These are phyloP conservation scores for Himalopsyche phryganea DNA, from an alignment of 1,140 invertebrate genomes.

Conservation along the genomic window DNA sequence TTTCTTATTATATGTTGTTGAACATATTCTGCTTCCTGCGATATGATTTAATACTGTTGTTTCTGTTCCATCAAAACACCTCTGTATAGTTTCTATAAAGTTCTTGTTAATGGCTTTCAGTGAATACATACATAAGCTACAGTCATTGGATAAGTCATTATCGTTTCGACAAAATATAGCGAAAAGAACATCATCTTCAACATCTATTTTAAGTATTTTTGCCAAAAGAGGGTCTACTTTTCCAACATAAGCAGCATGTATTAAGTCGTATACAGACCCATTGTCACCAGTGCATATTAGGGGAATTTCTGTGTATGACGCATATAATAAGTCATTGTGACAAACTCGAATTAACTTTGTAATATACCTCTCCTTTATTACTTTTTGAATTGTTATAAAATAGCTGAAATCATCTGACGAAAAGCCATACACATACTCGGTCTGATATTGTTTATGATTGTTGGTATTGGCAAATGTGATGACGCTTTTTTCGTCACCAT, in stretches of 20 bases:
- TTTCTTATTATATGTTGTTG: conserved; percentile 82
- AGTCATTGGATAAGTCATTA: conserved; percentile 66
- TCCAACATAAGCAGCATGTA: conserved; percentile 90
- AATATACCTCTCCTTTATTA: conserved; percentile 72
- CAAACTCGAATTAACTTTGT: conserved; percentile 95
- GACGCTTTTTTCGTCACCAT: conserved; percentile 88
- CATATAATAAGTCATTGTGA: conserved; percentile 93
- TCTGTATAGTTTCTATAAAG: conserved; percentile 97
- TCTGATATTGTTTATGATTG: conserved; percentile 85
- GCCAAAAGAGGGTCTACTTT: conserved; percentile 90
- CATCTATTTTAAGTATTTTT: conserved; percentile 79
- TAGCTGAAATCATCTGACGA: conserved; percentile 94
- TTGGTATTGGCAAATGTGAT: conserved; percentile 88
- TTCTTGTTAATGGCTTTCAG: conserved; percentile 87
- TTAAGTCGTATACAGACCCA: conserved; percentile 77
- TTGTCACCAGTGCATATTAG: conserved; percentile 84
- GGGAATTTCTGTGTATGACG: conserved; percentile 97
- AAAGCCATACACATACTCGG: conserved; percentile 96
- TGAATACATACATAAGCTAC: conserved; percentile 92
- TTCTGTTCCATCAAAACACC: conserved; percentile 89
- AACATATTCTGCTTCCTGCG: conserved; percentile 80
- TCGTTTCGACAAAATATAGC: conserved; percentile 88
- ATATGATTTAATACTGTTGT: conserved; percentile 88
- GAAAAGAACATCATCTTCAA: conserved; percentile 91
- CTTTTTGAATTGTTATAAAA: conserved; percentile 90